Percentiles rank a stretch among this genome's conserved stretches.
These are phyloP conservation scores for Dermatemys mawii DNA, from an alignment of 2,113 vertebrate species.

Conservation along the genomic window DNA sequence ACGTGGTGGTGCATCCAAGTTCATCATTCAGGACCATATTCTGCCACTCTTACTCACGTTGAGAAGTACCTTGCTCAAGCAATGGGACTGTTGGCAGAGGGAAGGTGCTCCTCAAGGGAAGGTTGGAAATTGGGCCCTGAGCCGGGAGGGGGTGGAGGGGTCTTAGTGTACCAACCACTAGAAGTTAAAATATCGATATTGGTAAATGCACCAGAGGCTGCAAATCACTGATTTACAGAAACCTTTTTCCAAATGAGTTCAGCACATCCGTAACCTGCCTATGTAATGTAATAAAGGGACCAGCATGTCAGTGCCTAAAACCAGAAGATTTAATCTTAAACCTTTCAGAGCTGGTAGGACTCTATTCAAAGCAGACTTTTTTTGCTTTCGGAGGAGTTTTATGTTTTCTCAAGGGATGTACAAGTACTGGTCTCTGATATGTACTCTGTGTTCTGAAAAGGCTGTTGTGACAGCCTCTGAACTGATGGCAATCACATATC, in stretches of 20 bases:
- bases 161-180: background rate
- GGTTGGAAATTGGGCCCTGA: background rate
- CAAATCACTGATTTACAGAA: background rate
- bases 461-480: background rate
- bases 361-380: background rate
- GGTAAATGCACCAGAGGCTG: rapidly evolving
- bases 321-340: background rate
- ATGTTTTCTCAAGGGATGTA: background rate
- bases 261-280: background rate
- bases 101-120: background rate
- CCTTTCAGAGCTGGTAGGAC: background rate
- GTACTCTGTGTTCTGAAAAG: background rate
- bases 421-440: background rate
- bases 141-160: background rate
- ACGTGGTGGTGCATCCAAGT: background rate
- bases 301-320: background rate
- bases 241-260: background rate
- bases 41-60: background rate
- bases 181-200: background rate
- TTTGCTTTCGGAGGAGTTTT: background rate
- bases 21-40: background rate
- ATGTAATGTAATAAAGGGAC: background rate
- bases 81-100: background rate
- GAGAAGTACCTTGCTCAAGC: background rate
- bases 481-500: background rate